These are phyloP conservation scores for Campopleginae sp. DNA, from an alignment of 2,888 invertebrate species.

Conservation along the genomic window DNA sequence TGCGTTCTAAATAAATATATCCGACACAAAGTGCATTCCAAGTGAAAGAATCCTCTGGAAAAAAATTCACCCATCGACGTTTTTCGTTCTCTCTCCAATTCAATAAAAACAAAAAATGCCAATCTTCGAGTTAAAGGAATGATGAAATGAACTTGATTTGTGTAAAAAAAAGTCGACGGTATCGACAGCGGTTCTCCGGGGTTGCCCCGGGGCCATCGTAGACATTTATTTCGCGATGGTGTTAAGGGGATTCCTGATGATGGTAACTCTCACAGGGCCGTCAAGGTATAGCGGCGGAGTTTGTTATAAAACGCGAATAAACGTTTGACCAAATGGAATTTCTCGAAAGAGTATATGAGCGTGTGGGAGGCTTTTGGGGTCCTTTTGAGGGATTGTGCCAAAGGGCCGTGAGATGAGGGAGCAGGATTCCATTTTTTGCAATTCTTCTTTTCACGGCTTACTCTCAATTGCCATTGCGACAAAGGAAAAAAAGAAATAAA, in stretches of 20 bases:
- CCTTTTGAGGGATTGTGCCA: background rate
- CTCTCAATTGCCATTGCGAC: background rate
- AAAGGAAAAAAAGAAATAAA: conserved; percentile 6
- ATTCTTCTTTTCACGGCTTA: background rate
- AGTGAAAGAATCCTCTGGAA: background rate
- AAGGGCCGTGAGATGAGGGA: background rate
- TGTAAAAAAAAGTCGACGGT: background rate
- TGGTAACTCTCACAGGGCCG: background rate
- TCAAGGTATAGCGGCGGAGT: background rate
- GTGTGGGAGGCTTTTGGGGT: background rate
- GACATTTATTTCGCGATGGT: background rate
- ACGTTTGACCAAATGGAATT: background rate
- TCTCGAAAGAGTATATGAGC: background rate
- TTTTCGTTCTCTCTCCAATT: background rate
- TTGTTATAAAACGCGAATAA: background rate
- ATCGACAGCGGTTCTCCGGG: background rate
- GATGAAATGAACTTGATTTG: background rate
- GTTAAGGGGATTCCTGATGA: too few species aligned
- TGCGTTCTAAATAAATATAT: background rate
- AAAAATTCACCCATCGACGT: background rate
- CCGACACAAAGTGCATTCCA: background rate
- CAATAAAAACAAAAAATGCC: background rate
- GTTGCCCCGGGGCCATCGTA: background rate
- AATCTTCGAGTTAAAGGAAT: background rate
- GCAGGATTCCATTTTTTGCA: background rate